Percentiles rank a stretch among this genome's conserved stretches.
phyloP scores from a whole-genome alignment of 2,888 invertebrate species.

The Amphipyra berbera region DNA sequence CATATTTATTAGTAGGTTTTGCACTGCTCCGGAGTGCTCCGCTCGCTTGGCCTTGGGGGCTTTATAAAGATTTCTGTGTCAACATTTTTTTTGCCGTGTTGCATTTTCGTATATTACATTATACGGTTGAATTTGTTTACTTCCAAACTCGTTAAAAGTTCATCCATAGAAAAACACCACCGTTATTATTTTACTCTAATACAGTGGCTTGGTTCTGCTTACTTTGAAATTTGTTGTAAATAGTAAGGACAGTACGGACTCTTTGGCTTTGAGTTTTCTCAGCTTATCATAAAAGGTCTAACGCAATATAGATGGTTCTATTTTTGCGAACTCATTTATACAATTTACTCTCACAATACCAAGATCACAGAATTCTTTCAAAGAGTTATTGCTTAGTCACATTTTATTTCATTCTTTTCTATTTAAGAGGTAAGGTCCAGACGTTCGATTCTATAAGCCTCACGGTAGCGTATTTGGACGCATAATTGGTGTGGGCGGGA shows the following conservation, averaged over 20 bases:
- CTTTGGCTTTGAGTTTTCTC: no score
- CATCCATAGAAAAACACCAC: constrained; percentile 4
- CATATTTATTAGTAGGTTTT: constrained; percentile 9
- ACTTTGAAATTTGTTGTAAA: no score
- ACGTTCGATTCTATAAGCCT: constrained; percentile 40
- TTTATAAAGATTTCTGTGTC: not conserved
- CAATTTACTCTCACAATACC: constrained; percentile 31
- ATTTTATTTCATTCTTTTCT: constrained; percentile 1
- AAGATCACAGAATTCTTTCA: constrained; percentile 26
- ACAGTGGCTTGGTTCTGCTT: no score
- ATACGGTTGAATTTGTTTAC: constrained; percentile 19
- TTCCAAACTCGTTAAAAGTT: constrained; percentile 27
- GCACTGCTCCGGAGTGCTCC: no score
- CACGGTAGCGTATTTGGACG: constrained; percentile 43
- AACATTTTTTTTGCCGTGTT: constrained; percentile 10
- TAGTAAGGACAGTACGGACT: no score
- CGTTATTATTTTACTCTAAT: not conserved
- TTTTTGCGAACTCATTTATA: constrained; percentile 36
- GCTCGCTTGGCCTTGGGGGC: not conserved
- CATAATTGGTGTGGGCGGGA: constrained; percentile 59
- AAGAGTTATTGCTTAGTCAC: constrained; percentile 42
- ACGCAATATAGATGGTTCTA: no score
- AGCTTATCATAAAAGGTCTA: no score
- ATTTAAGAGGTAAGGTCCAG: constrained; percentile 32
- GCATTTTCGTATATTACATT: constrained; percentile 18